A percentile compares a stretch with the other conserved stretches of the same genome.
Evolutionary conservation across 2,797 vertebrate species (phyloP).

Genomic region (Pelobates cultripes): DNA sequence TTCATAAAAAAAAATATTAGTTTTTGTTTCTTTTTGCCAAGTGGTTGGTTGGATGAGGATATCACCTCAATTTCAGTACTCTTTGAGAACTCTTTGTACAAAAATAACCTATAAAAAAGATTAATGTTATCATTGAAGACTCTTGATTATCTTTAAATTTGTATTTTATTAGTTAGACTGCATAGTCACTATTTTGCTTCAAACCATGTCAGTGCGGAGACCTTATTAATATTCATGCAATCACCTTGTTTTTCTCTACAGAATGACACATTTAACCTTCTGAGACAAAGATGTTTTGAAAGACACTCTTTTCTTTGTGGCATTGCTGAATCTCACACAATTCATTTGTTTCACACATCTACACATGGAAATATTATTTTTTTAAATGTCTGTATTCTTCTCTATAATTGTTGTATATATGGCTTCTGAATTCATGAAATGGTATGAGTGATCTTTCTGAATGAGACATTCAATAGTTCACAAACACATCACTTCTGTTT

Average conservation of each 20-base stretch:
- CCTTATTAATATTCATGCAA: conserved; percentile 69
- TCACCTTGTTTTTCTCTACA: conserved; percentile 60
- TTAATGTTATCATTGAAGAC: conserved; percentile 33
- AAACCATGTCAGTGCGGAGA: conserved; percentile 60
- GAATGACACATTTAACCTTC: conserved; percentile 63
- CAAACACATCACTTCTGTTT: neutral
- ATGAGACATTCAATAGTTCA: neutral
- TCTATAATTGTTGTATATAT: neutral
- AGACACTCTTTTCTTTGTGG: conserved; percentile 48
- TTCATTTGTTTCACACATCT: neutral
- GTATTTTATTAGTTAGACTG: conserved; percentile 70
- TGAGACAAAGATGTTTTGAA: conserved; percentile 56
- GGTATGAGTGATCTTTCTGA: neutral
- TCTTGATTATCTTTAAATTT: conserved; percentile 71
- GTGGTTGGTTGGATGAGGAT: conserved; percentile 18
- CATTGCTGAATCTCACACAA: neutral
- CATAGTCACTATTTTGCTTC: conserved; percentile 60
- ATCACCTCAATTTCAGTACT: conserved; percentile 15
- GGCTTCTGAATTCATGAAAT: neutral
- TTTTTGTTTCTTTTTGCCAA: conserved; percentile 19
- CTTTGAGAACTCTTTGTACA: conserved; percentile 20
- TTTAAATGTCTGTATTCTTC: neutral
- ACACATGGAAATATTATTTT: neutral
- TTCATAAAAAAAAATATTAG: neutral
- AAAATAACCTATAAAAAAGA: conserved; percentile 45